Evolutionary conservation across 2,797 vertebrate genomes (phyloP), one percentile per base, ranked within the genome.

Genomic region (Falco novaeseelandiae): DNA sequence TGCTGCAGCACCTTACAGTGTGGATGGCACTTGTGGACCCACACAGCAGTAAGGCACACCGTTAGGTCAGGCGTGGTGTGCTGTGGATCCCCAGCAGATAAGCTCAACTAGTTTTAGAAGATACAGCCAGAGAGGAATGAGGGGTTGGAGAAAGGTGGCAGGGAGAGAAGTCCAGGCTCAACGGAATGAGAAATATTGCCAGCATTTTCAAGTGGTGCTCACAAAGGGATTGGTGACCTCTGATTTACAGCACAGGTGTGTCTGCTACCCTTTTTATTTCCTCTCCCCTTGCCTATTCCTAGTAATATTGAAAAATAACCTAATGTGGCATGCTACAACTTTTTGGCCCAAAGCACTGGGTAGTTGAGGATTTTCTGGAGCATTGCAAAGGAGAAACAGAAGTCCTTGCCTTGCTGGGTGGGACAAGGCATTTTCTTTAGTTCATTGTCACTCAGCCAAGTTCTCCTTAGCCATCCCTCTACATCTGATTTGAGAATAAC

Each of bases 291-390:
- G 34, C 27, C 62, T 62, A 2, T 44, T 81, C 36, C 76, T 8
- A 32, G 59, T 22, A 27, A 61, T 49, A 14, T 6, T 73, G 69
- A 42, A 61, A 80, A 57, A 42, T 17, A 80, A 32, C 54, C 27
- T 10, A 25, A 18, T 4, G 1, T 29, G 76, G 12, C 21, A 10
- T 20, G 42, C 26, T 36, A 4, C 0, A 1, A 7, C 15, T 29
- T 34, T 48, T 27, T 51, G 62, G 32, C 23, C 55, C 29, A 10
- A 44, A 44, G 49, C 29, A 6, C 32, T 21, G 54, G 23, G 20
- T 27, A 20, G 49, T 2, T 70, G 46, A 25, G 59, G 29, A 8
- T 52, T 58, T 58, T 55, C 48, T 58, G 63, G 23, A 76, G 57
- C 34, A 2, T 4, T 36, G 26, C 13, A 19, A 36, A 25, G 55